Conservation (phyloP, 2,888 invertebrate species). For the Rhabditoides inermis region DNA sequence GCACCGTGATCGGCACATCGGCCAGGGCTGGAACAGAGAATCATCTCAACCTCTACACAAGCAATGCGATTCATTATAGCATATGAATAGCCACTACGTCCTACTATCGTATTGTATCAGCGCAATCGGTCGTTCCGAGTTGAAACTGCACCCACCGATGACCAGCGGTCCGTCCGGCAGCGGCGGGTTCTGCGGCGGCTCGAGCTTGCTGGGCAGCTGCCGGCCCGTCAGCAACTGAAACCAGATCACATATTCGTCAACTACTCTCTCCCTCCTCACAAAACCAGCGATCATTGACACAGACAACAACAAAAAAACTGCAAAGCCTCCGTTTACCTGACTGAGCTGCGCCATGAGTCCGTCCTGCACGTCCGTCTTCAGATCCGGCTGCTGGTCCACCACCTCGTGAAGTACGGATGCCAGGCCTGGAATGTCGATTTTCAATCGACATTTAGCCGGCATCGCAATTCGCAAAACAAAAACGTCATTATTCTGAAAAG, state of each 20-base stretch:
- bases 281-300: neutral
- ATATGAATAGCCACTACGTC: no score
- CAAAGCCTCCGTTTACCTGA: constrained; percentile 43
- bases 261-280: no score
- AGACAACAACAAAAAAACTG: neutral
- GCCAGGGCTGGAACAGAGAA: constrained; percentile 52
- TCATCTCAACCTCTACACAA: no score
- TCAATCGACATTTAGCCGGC: no score
- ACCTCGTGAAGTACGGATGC: constrained; percentile 84
- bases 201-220: constrained; percentile 35
- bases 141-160: no score
- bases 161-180: constrained; percentile 26
- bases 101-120: no score
- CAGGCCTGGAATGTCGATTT: constrained; percentile 68
- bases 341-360: constrained; percentile 84
- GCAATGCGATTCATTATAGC: no score
- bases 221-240: no score
- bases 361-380: constrained; percentile 82
- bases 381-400: constrained; percentile 74
- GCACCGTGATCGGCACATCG: constrained; percentile 75
- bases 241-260: no score
- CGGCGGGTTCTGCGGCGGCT: constrained; percentile 28
- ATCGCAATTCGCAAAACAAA: no score
- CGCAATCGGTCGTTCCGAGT: no score
- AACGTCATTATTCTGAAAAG: no score